A percentile compares a stretch with the other conserved stretches of the same genome.
These are phyloP conservation scores for Timandra comae DNA, from an alignment of 2,888 invertebrate species.

Conservation along the genomic window DNA sequence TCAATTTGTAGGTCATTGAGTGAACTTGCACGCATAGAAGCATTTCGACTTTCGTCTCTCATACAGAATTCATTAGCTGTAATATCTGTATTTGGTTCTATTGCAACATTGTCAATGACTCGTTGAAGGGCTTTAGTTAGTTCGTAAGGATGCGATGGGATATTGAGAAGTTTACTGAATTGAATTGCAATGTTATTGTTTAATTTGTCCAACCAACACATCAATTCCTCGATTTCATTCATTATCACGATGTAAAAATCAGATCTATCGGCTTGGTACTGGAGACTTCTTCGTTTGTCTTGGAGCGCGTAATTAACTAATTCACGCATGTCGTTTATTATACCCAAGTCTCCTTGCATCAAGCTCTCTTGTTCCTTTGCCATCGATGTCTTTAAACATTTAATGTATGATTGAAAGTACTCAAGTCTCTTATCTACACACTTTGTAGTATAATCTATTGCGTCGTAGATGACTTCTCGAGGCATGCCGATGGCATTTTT, in stretches of 20 bases:
- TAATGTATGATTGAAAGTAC: constrained; percentile 20
- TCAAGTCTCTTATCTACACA: constrained; percentile 21
- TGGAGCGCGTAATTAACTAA: constrained; percentile 23
- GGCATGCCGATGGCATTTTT: constrained; percentile 28
- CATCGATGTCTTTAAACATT: constrained; percentile 9
- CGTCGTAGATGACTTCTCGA: constrained; percentile 23
- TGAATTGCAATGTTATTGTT: constrained; percentile 29
- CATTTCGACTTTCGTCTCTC: constrained; percentile 6
- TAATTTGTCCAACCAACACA: constrained; percentile 36
- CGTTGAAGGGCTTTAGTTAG: constrained; percentile 25
- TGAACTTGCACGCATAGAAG: constrained; percentile 6
- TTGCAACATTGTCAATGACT: constrained; percentile 27
- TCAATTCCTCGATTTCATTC: constrained; percentile 36
- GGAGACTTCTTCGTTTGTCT: constrained; percentile 28
- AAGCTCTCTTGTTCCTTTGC: constrained; percentile 17
- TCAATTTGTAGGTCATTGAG: constrained; percentile 23
- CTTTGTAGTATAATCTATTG: constrained; percentile 29
- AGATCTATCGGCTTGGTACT: constrained; percentile 24
- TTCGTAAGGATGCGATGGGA: constrained; percentile 17
- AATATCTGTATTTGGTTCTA: constrained; percentile 9
- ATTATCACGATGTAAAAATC: constrained; percentile 27
- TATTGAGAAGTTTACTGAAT: constrained; percentile 23
- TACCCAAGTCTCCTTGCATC: constrained; percentile 23
- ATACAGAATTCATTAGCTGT: constrained; percentile 11
- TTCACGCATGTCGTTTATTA: constrained; percentile 28